These are phyloP conservation scores for Hyperopisus bebe DNA, from an alignment of 2,113 vertebrate species.

Conservation along the genomic window DNA sequence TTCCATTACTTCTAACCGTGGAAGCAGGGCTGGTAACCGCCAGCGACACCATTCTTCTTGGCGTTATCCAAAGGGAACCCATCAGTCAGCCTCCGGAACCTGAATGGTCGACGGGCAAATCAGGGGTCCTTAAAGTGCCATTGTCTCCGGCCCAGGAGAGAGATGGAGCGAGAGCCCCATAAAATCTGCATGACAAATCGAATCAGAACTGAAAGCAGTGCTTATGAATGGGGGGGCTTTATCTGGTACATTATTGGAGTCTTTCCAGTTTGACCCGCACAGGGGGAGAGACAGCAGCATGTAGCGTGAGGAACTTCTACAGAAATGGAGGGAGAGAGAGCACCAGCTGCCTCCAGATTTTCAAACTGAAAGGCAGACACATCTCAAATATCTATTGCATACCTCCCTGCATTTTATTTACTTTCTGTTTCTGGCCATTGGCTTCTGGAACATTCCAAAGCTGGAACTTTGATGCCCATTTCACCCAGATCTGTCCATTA, in stretches of 20 bases:
- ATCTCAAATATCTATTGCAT: neutral
- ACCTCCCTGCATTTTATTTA: neutral
- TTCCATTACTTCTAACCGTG: neutral
- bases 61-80: neutral
- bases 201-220: neutral
- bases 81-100: neutral
- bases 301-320: neutral
- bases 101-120: neutral
- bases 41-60: neutral
- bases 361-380: neutral
- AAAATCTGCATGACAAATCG: slow-evolving; percentile 21
- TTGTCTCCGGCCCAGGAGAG: neutral
- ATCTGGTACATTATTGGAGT: neutral
- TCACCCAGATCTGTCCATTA: neutral
- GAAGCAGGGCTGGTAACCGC: neutral
- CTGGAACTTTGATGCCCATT: neutral
- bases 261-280: neutral
- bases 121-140: neutral
- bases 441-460: neutral
- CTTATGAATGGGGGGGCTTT: slow-evolving; percentile 3
- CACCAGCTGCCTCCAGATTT: neutral
- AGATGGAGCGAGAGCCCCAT: slow-evolving; percentile 1
- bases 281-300: neutral
- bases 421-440: neutral
- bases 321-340: neutral